A percentile compares a stretch with the other conserved stretches of the same genome.
Conservation (phyloP, 2,113 vertebrate genomes). For the Silurus meridionalis region DNA sequence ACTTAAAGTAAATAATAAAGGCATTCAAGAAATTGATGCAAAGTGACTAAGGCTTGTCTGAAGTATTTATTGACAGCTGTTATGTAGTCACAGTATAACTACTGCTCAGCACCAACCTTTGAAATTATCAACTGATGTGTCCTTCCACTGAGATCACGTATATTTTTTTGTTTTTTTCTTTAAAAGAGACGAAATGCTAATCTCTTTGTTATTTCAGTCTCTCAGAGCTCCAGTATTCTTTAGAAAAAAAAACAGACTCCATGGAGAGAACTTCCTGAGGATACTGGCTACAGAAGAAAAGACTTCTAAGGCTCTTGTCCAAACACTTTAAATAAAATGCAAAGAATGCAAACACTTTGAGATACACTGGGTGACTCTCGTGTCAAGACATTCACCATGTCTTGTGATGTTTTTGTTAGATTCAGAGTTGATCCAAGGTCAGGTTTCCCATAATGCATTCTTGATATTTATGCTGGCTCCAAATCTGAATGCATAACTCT, state of each 20-base stretch:
- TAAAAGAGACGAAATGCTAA: background rate
- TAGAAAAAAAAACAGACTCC: background rate
- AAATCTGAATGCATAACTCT: background rate
- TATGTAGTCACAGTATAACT: slow-evolving; percentile 29
- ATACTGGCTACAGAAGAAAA: slow-evolving; percentile 7
- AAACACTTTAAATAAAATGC: slow-evolving; percentile 10
- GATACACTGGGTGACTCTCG: background rate
- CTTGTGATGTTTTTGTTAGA: background rate
- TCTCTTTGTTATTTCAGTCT: slow-evolving; percentile 28
- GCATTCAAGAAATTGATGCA: slow-evolving; percentile 11
- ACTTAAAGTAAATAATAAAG: slow-evolving; percentile 3
- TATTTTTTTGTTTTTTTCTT: background rate
- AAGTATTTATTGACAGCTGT: slow-evolving; percentile 20
- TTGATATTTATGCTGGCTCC: background rate
- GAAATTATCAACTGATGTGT: background rate
- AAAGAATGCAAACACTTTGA: background rate
- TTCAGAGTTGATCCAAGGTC: background rate
- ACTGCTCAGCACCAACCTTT: slow-evolving; percentile 1
- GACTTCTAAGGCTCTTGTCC: background rate
- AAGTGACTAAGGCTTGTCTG: background rate
- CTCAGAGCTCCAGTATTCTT: background rate
- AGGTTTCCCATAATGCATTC: background rate
- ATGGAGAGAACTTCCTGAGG: background rate
- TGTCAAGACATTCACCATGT: background rate
- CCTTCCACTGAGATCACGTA: background rate